Evolutionary conservation across 2,797 vertebrate species (phyloP).

Genomic region (Galagoides demidoff): DNA sequence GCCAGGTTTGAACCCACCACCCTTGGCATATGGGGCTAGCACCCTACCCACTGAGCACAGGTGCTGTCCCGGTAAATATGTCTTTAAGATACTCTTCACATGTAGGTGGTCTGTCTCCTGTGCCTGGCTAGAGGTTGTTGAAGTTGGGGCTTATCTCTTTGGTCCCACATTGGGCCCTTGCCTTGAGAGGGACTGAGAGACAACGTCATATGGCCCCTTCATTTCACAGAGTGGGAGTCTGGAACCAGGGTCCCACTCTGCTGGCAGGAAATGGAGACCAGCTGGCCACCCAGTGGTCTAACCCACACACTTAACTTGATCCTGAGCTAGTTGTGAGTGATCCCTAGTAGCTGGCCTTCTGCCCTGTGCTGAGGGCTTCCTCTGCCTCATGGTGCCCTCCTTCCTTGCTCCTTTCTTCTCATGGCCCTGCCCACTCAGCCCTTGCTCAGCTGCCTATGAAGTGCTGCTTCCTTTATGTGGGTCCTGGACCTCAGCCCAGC

Average conservation of each 20-base stretch:
- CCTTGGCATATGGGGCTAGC: too few relatives aligned
- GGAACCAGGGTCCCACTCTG: background rate
- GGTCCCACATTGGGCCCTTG: background rate
- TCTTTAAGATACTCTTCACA: background rate
- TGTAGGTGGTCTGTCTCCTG: background rate
- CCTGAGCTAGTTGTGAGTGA: background rate
- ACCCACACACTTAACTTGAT: background rate
- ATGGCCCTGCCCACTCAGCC: background rate
- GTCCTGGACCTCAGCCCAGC: background rate
- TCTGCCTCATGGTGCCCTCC: background rate
- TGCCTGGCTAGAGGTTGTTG: background rate
- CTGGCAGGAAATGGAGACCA: background rate
- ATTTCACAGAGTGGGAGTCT: background rate
- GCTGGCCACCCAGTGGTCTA: background rate
- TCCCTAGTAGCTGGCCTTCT: background rate
- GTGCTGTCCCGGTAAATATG: too few relatives aligned
- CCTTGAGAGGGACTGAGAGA: background rate
- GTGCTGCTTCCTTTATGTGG: background rate
- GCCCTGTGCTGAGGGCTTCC: background rate
- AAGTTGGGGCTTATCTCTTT: background rate
- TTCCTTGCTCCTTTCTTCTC: background rate
- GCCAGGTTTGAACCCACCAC: too few relatives aligned
- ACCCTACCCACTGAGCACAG: too few relatives aligned
- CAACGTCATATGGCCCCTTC: background rate
- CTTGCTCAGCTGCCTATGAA: background rate